Conservation (phyloP, 1,140 invertebrate genomes). For the Sarcophaga bullata region DNA sequence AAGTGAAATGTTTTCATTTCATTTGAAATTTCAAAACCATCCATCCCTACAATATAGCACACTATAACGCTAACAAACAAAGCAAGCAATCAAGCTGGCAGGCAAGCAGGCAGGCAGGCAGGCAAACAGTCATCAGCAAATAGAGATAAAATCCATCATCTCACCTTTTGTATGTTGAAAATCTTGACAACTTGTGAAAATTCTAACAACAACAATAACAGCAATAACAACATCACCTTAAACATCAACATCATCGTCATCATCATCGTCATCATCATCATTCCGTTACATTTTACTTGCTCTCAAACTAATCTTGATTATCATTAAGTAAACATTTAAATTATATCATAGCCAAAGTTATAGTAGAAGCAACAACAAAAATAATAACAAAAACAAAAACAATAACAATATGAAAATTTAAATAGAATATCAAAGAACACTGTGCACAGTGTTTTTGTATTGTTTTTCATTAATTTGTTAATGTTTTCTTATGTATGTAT, state of each 20-base stretch:
- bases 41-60: no score
- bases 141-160: slow-evolving; percentile 31
- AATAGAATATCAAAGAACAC: not conserved
- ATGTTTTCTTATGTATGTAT: no score
- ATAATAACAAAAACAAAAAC: no score
- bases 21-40: no score
- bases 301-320: slow-evolving; percentile 1
- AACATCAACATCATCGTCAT: not conserved
- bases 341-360: not conserved
- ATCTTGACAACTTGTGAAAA: slow-evolving; percentile 36
- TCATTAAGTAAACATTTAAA: slow-evolving; percentile 37
- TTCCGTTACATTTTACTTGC: not conserved
- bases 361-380: not conserved
- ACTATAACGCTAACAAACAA: no score
- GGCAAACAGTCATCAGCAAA: no score
- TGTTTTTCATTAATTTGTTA: not conserved
- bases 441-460: not conserved
- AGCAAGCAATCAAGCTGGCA: no score
- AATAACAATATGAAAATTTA: no score
- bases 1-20: no score
- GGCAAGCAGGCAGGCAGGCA: no score
- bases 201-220: not conserved
- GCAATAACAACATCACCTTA: no score
- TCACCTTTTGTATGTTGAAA: slow-evolving; percentile 20
- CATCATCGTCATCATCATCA: not conserved